These are phyloP conservation scores for Leptinotarsa undecemlineata DNA, from an alignment of 1,140 invertebrate genomes.

Conservation along the genomic window DNA sequence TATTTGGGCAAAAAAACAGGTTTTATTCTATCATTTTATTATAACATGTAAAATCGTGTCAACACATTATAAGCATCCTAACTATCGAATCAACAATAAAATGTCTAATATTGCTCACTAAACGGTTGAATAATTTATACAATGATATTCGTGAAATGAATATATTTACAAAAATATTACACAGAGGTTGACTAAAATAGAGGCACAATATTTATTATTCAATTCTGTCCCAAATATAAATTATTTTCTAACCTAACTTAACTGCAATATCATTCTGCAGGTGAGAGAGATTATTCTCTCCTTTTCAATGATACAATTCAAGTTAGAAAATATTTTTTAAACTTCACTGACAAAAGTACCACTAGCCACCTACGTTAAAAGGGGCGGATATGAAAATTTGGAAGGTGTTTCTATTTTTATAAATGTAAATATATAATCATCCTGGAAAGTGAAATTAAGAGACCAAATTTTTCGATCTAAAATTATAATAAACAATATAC, in stretches of 20 bases:
- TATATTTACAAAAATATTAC: conserved; percentile 34
- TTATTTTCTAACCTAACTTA: not conserved
- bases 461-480: too few relatives aligned
- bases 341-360: too few relatives aligned
- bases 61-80: conserved; percentile 29
- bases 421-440: too few relatives aligned
- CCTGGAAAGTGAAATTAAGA: too few relatives aligned
- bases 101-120: conserved; percentile 39
- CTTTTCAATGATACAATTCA: too few relatives aligned
- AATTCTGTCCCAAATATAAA: not conserved
- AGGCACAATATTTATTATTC: conserved; percentile 36
- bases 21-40: conserved; percentile 27
- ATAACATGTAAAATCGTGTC: conserved; percentile 36
- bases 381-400: too few relatives aligned
- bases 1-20: not conserved
- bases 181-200: conserved; percentile 32
- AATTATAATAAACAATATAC: too few relatives aligned
- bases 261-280: too few relatives aligned
- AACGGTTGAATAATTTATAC: conserved; percentile 29
- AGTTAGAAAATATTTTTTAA: too few relatives aligned
- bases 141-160: conserved; percentile 26
- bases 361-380: too few relatives aligned
- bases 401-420: too few relatives aligned
- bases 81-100: conserved; percentile 27
- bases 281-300: too few relatives aligned